Evolutionary conservation across 2,888 invertebrate genomes (phyloP), one percentile per base, ranked within the genome.

Genomic region (Dynastes tityus): DNA sequence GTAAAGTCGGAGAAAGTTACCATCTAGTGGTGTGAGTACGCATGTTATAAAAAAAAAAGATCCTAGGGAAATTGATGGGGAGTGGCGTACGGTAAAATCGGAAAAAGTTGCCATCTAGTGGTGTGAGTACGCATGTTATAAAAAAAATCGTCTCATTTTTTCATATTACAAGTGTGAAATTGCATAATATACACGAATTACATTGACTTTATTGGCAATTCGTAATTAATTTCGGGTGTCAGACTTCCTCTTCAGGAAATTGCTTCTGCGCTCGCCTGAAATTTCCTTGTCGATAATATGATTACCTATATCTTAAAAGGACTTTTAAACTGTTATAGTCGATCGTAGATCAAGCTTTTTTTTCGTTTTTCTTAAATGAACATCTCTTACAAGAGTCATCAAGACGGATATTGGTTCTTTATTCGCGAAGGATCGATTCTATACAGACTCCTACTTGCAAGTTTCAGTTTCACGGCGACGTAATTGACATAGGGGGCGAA

Each of bases 401-500:
- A 81, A 80, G 78, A 61, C 80, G 79, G 81, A 81, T 81, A 81
- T 81, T 80, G 80, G 80, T 80, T 78, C 78, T 81, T 80, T 79
- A 81, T 81, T 81, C 75, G 77, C 79, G 77, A 80, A 29, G 73
- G 80, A 79, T 81, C 80, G 79, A 80, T 78, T 78, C 77, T 45
- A 49, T 74, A 78, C 77, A 79, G 80, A 77, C 75, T 81, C 80
- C 79, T 76, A 77, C 80, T 80, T 79, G 81, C 80, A 80, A 78
- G 80, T 81, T 79, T 78, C 79, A 80, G 81, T 82, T 82, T 82
- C 81, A 81, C 80, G 81, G 80, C 80, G 74, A 64, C 70, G 81
- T 82, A 82, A 82, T 82, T 82, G 81, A 80, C 80, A 80, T 79
- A 78, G 78, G 80, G 73, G 81, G 55, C 81, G 81, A 79, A 79